These are phyloP conservation scores for Corythucha ciliata DNA, from an alignment of 2,888 invertebrate species.

Conservation along the genomic window DNA sequence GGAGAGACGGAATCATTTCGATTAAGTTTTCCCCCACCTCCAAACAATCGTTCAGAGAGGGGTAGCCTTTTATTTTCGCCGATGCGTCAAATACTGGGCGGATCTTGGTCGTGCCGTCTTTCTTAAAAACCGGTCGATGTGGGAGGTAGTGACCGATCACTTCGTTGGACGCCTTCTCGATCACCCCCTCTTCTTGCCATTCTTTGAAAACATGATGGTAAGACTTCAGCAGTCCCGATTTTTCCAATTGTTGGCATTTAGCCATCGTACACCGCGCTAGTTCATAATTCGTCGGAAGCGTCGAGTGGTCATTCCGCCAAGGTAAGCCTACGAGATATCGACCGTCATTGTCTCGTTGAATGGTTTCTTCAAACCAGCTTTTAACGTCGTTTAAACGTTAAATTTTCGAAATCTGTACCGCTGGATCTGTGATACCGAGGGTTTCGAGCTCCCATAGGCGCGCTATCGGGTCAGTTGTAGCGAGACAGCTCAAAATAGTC, in stretches of 20 bases:
- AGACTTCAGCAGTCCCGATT: conserved; percentile 18
- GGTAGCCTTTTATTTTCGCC: no score
- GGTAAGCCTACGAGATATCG: conserved; percentile 39
- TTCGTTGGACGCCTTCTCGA: conserved; percentile 33
- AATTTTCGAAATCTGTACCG: background rate
- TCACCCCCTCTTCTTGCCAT: conserved; percentile 35
- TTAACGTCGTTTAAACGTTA: conserved; percentile 7
- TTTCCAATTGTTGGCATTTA: conserved; percentile 24
- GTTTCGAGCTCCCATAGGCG: conserved; percentile 26
- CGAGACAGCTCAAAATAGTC: background rate
- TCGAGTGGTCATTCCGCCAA: conserved; percentile 38
- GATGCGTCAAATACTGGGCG: conserved; percentile 33
- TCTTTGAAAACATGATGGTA: conserved; percentile 36
- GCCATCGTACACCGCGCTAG: conserved; percentile 33
- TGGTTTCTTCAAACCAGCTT: conserved; percentile 31
- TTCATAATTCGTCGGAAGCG: conserved; percentile 34
- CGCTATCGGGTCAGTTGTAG: background rate
- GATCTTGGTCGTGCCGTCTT: conserved; percentile 23
- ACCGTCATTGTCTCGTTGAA: conserved; percentile 33
- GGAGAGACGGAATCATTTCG: background rate
- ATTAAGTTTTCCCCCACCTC: conserved; percentile 3
- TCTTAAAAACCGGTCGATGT: conserved; percentile 28
- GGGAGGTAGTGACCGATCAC: conserved; percentile 22
- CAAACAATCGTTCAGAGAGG: no score
- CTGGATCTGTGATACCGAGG: conserved; percentile 24